These are phyloP conservation scores for Cephalopterus ornatus DNA, from an alignment of 2,113 vertebrate species.

Conservation along the genomic window DNA sequence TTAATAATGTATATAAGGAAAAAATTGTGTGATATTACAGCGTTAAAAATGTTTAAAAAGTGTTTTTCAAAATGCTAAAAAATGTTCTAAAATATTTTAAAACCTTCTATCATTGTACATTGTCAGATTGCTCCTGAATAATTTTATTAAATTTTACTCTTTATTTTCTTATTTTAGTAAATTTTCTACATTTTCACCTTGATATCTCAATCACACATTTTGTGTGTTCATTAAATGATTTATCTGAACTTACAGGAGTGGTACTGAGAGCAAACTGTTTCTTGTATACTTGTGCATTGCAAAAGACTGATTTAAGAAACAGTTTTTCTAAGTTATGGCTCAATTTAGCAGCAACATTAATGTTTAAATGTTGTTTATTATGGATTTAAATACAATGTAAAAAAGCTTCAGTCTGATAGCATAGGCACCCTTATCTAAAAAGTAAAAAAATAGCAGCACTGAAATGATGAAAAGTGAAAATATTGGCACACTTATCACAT, in stretches of 20 bases:
- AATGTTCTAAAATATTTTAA: neutral
- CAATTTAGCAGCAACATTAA: neutral
- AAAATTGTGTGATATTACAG: neutral
- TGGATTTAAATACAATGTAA: neutral
- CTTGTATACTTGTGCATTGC: neutral
- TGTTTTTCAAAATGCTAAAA: neutral
- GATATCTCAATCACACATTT: neutral
- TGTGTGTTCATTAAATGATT: neutral
- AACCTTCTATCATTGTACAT: fast-evolving
- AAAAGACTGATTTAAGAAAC: slow-evolving; percentile 6
- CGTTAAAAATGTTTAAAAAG: neutral
- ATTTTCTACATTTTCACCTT: neutral
- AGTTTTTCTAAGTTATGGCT: neutral
- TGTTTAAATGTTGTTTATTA: slow-evolving; percentile 21
- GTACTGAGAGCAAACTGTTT: neutral
- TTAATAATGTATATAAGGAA: neutral
- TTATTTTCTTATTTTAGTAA: neutral
- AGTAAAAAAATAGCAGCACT: neutral
- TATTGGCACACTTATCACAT: neutral
- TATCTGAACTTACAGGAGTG: neutral
- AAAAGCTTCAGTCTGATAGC: neutral
- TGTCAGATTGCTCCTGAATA: neutral
- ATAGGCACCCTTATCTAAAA: neutral
- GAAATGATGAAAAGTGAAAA: neutral
- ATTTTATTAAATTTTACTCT: neutral